phyloP scores from a whole-genome alignment of 2,113 vertebrate genomes.

The Lethenteron camtschaticum region DNA sequence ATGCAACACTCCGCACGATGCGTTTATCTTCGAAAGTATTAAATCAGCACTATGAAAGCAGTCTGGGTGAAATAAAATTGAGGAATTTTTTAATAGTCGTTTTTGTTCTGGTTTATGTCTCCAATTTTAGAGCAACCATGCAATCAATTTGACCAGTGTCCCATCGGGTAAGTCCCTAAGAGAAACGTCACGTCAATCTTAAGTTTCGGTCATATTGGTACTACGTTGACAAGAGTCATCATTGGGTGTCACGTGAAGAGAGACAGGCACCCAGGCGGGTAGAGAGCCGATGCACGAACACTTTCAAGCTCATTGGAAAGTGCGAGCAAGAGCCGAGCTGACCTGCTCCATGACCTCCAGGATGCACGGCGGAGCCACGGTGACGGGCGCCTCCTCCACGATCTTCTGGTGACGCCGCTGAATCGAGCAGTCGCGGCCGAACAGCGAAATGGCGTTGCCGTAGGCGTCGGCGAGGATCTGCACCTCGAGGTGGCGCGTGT shows the following conservation, averaged over 20 bases:
- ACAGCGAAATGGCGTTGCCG: slow-evolving; percentile 64
- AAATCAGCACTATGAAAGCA: too few relatives aligned
- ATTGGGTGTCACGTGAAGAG: neutral
- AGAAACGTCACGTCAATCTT: too few relatives aligned
- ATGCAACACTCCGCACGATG: too few relatives aligned
- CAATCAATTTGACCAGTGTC: too few relatives aligned
- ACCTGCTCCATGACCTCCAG: slow-evolving; percentile 79
- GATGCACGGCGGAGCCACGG: slow-evolving; percentile 28
- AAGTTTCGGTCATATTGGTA: too few relatives aligned
- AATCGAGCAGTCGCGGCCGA: slow-evolving; percentile 82
- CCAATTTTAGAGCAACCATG: too few relatives aligned
- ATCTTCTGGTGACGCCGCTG: slow-evolving; percentile 95
- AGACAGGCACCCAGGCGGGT: neutral
- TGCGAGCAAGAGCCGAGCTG: neutral
- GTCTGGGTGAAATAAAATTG: too few relatives aligned
- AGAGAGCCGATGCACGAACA: too few relatives aligned
- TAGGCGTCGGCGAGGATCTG: slow-evolving; percentile 82
- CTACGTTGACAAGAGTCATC: neutral
- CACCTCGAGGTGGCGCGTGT: slow-evolving; percentile 68
- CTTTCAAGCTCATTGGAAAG: neutral
- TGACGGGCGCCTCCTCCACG: slow-evolving; percentile 68
- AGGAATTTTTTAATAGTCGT: too few relatives aligned
- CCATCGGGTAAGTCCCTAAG: too few relatives aligned
- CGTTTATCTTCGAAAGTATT: too few relatives aligned
- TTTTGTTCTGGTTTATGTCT: too few relatives aligned